phyloP scores from a whole-genome alignment of 53 echinoderm and acorn worm genomes.

The Echinarachnius parma region DNA sequence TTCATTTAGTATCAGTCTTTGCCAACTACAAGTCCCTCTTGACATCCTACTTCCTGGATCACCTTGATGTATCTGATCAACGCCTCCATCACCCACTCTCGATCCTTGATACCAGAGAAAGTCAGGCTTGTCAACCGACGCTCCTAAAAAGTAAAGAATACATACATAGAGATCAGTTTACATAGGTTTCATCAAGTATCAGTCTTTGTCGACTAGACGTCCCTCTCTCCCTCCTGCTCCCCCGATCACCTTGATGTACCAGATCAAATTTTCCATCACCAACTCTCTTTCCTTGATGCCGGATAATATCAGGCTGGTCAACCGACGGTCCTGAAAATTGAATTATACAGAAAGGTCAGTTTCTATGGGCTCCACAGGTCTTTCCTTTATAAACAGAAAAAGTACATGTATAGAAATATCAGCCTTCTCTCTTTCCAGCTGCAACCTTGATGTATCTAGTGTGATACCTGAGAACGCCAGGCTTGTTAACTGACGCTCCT shows the following conservation, averaged over 20 bases:
- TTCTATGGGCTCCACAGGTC: too few species aligned
- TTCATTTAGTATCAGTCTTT: too few species aligned
- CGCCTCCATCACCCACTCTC: conserved; percentile 99
- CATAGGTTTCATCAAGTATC: too few species aligned
- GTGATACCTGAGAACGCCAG: conserved; percentile 75
- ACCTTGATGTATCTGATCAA: conserved; percentile 98
- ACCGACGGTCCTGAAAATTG: conserved; percentile 91
- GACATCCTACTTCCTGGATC: conserved; percentile 77
- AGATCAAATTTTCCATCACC: conserved; percentile 97
- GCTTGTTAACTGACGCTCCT: conserved; percentile 91
- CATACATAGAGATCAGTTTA: too few species aligned
- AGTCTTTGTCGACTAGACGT: conserved; percentile 81
- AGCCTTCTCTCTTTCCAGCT: conserved; percentile 78
- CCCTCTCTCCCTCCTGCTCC: conserved; percentile 92
- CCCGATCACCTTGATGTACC: conserved; percentile 98
- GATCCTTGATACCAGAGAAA: conserved; percentile 82
- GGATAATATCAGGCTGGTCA: conserved; percentile 82
- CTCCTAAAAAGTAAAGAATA: too few species aligned
- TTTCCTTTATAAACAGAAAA: too few species aligned
- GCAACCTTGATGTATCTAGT: conserved; percentile 98
- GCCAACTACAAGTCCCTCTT: conserved; percentile 94
- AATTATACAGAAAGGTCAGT: too few species aligned
- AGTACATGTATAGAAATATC: conserved; percentile 89
- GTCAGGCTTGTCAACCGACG: conserved; percentile 82
- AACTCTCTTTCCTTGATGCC: conserved; percentile 94